phyloP scores from a whole-genome alignment of 2,113 vertebrate genomes.

The Python bivittatus region DNA sequence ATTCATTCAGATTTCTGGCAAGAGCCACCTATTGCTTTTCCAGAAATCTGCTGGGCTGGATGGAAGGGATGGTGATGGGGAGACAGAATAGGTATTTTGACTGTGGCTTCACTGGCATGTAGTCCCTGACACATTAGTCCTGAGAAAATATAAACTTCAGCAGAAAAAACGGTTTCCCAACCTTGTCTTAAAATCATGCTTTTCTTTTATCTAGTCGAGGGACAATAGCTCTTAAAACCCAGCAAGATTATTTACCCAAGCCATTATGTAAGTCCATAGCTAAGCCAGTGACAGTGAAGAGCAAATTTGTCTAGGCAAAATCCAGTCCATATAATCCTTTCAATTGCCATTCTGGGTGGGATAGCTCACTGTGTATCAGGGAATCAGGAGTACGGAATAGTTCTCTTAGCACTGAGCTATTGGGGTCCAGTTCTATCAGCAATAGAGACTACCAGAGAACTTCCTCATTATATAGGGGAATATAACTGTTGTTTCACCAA shows the following conservation, averaged over 20 bases:
- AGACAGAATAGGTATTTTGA: background rate
- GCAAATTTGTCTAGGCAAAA: background rate
- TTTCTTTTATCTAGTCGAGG: background rate
- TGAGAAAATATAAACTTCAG: background rate
- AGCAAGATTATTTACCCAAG: background rate
- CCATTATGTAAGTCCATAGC: background rate
- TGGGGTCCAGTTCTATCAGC: no score
- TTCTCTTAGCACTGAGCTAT: no score
- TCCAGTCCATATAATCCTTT: no score
- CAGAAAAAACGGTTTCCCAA: background rate
- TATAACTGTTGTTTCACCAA: constrained; percentile 56
- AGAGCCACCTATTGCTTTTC: background rate
- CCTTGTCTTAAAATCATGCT: background rate
- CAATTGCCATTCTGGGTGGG: no score
- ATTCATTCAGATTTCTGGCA: background rate
- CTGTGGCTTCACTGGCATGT: background rate
- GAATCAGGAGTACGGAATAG: no score
- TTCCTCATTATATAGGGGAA: constrained; percentile 5
- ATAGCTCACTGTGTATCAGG: no score
- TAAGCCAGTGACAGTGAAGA: background rate
- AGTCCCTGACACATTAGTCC: background rate
- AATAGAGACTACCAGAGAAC: no score
- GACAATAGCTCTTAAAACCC: background rate
- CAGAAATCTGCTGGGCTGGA: background rate
- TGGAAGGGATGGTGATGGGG: background rate